A percentile compares a stretch with the other conserved stretches of the same genome.
Evolutionary conservation across 2,888 invertebrate species (phyloP).

Genomic region (Chloroclysta siterata): DNA sequence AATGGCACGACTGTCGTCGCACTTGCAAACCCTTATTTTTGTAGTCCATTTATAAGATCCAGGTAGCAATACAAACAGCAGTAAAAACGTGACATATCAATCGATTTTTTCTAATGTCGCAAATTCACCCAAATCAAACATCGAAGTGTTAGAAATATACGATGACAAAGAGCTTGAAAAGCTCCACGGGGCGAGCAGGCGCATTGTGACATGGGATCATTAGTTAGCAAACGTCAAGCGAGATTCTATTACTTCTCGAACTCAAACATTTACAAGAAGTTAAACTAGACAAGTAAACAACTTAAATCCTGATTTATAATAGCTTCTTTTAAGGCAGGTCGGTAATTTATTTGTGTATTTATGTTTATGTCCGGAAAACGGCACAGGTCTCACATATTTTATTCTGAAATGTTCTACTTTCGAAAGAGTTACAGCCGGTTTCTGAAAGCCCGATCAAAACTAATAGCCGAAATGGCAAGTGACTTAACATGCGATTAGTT

Average conservation of each 20-base stretch:
- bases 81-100: slow-evolving; percentile 83
- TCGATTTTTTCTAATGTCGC: slow-evolving; percentile 74
- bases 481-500: no score
- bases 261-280: slow-evolving; percentile 72
- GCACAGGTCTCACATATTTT: slow-evolving; percentile 14
- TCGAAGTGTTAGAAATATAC: slow-evolving; percentile 81
- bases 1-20: slow-evolving; percentile 61
- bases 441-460: no score
- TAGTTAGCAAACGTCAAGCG: slow-evolving; percentile 77
- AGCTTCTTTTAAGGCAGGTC: slow-evolving; percentile 37
- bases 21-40: slow-evolving; percentile 68
- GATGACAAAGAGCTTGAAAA: slow-evolving; percentile 71
- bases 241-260: slow-evolving; percentile 62
- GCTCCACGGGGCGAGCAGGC: slow-evolving; percentile 64
- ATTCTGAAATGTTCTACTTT: not conserved
- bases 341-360: slow-evolving; percentile 45
- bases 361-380: slow-evolving; percentile 13
- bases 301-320: slow-evolving; percentile 69
- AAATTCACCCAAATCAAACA: slow-evolving; percentile 83
- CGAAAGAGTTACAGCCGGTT: no score
- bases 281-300: slow-evolving; percentile 74
- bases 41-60: slow-evolving; percentile 56
- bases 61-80: slow-evolving; percentile 82
- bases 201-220: slow-evolving; percentile 74
- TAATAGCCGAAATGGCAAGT: no score